Evolutionary conservation across 2,888 invertebrate species (phyloP), one percentile per base, ranked within the genome.

Genomic region (Protodeltote pygarga): DNA sequence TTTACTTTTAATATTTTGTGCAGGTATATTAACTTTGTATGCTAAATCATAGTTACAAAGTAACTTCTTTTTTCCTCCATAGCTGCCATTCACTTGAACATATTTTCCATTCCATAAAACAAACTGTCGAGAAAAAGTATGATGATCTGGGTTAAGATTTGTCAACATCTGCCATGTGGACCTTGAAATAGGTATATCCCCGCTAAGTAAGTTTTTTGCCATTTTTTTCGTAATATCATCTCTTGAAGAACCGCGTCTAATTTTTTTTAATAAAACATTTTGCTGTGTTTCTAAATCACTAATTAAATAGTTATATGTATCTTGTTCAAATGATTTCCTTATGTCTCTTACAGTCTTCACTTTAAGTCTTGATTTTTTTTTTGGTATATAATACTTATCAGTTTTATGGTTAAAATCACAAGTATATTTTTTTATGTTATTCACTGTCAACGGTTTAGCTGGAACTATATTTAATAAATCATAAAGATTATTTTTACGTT

Each of bases 91-190:
- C 17, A 88, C 63, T 70, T 81, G 80, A 54, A 92, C 83, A 39
- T 65, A 60, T 65, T 70, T 83, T 3, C 84, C 83, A 66, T 89
- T 83, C 78, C 81, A 91, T 42, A 85, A 62, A 47, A 89, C 77
- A 70, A 69, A 89, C 57, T 91, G 92, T 25, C 71, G 74, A 9
- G 81, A 41, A 70, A 85, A 51, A 21, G 42, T 33, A 39, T 83
- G 70, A 8, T 65, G 65, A 41, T 84, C 74, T 14, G 89, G 86
- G 62, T 92, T 92, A 17, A 92, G 69, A 72, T 90, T 89, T 55
- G 76, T 78, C 28, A 91, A 57, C 87, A 92, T 91, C 76, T 89
- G 85, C 91, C 91, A 92, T 9, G 83, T 67, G n/a, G 79, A 59
- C 65, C 81, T 85, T 14, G 82, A 80, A 47, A 89, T 66, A 14